Conservation (phyloP, 2,888 invertebrate species). For the Polyommatus icarus region DNA sequence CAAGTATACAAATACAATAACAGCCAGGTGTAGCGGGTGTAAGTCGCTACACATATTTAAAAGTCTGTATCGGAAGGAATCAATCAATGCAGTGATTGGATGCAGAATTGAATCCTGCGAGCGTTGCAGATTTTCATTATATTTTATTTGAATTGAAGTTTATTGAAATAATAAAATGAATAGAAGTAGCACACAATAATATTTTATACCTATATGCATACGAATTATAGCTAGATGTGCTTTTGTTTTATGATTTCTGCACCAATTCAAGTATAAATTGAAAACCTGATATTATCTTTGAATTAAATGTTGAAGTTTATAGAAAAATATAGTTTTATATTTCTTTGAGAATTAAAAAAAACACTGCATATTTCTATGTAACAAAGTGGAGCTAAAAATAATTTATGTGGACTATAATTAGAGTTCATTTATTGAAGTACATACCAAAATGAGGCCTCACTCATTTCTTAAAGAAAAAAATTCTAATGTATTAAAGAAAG, state of each 20-base stretch:
- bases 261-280: not conserved
- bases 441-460: not conserved
- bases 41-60: not conserved
- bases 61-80: conserved; percentile 20
- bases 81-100: conserved; percentile 28
- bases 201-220: not conserved
- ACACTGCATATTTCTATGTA: no score
- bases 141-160: not conserved
- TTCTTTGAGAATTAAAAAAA: not conserved
- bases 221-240: no score
- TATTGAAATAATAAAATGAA: not conserved
- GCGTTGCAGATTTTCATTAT: not conserved
- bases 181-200: not conserved
- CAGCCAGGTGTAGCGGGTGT: not conserved
- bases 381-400: not conserved
- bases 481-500: conserved; percentile 4
- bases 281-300: not conserved
- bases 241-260: not conserved
- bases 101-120: conserved; percentile 19
- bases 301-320: not conserved
- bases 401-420: not conserved
- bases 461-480: not conserved
- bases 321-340: not conserved
- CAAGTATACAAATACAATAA: not conserved
- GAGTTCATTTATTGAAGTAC: not conserved